Evolutionary conservation across 1,140 invertebrate genomes (phyloP).

Genomic region (Antheraea pernyi): DNA sequence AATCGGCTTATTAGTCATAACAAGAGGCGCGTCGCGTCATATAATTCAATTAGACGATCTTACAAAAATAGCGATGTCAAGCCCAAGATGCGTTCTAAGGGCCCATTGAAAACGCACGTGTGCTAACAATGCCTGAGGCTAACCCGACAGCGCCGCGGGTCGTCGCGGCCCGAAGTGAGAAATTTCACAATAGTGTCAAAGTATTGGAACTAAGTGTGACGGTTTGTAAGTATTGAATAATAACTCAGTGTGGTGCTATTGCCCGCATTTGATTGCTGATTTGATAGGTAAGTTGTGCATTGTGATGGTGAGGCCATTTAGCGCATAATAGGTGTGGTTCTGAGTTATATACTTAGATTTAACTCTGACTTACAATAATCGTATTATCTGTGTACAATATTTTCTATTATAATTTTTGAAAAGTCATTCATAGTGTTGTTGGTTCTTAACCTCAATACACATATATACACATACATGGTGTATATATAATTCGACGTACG

Average conservation of each 20-base stretch:
- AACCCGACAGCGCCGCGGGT: slow-evolving; percentile 58
- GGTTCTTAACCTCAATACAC: too few species aligned
- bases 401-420: too few species aligned
- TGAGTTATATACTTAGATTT: neutral
- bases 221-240: slow-evolving; percentile 47
- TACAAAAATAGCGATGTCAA: slow-evolving; percentile 55
- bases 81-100: slow-evolving; percentile 42
- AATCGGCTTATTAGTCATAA: slow-evolving; percentile 35
- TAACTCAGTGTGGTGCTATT: slow-evolving; percentile 51
- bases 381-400: too few species aligned
- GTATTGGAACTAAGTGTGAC: slow-evolving; percentile 58
- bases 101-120: slow-evolving; percentile 67
- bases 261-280: slow-evolving; percentile 21
- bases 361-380: neutral
- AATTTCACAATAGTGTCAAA: slow-evolving; percentile 63
- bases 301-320: neutral
- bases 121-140: slow-evolving; percentile 48
- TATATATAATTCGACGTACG: too few species aligned
- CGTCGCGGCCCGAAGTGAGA: slow-evolving; percentile 44
- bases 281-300: slow-evolving; percentile 21
- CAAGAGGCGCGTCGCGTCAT: slow-evolving; percentile 21
- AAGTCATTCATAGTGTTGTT: too few species aligned
- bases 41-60: slow-evolving; percentile 66
- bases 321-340: slow-evolving; percentile 14
- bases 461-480: too few species aligned